Evolutionary conservation across 2,888 invertebrate genomes (phyloP).

Genomic region (Chorisops tibialis): DNA sequence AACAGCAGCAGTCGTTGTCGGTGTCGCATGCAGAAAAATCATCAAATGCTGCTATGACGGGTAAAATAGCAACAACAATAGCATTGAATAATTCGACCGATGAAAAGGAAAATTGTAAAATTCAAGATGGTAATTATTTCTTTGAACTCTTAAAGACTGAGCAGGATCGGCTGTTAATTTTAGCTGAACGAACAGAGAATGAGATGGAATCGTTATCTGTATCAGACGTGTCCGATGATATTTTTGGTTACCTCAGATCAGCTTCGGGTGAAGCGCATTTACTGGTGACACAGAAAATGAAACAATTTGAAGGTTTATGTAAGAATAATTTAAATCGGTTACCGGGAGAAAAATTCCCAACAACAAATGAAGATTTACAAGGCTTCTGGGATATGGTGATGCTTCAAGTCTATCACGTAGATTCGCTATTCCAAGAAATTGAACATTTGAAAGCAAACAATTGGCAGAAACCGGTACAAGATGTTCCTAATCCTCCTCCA

Average conservation of each 20-base stretch:
- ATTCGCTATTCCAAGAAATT: slow-evolving; percentile 71
- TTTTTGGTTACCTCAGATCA: slow-evolving; percentile 77
- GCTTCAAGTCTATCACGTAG: slow-evolving; percentile 83
- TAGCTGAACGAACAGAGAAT: slow-evolving; percentile 67
- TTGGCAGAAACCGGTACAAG: slow-evolving; percentile 57
- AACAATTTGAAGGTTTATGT: slow-evolving; percentile 85
- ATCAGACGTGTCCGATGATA: slow-evolving; percentile 67
- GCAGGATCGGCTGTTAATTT: slow-evolving; percentile 63
- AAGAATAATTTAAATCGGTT: slow-evolving; percentile 65
- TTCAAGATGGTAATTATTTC: slow-evolving; percentile 72
- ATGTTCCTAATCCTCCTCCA: slow-evolving; percentile 32
- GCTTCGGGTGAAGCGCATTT: slow-evolving; percentile 89
- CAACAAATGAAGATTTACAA: slow-evolving; percentile 83
- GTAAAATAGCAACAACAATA: background rate
- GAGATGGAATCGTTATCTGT: slow-evolving; percentile 61
- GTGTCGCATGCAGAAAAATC: background rate
- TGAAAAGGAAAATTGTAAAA: background rate
- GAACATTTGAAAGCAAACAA: slow-evolving; percentile 60
- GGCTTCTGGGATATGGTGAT: slow-evolving; percentile 99
- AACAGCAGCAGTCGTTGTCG: background rate
- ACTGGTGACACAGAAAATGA: slow-evolving; percentile 87
- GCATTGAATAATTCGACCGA: background rate
- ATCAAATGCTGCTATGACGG: background rate
- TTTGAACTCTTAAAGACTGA: slow-evolving; percentile 70
- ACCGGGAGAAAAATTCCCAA: slow-evolving; percentile 78